Percentiles rank a stretch among this genome's conserved stretches.
Evolutionary conservation across 2,888 invertebrate genomes (phyloP).

Genomic region (Crematogaster levior): DNA sequence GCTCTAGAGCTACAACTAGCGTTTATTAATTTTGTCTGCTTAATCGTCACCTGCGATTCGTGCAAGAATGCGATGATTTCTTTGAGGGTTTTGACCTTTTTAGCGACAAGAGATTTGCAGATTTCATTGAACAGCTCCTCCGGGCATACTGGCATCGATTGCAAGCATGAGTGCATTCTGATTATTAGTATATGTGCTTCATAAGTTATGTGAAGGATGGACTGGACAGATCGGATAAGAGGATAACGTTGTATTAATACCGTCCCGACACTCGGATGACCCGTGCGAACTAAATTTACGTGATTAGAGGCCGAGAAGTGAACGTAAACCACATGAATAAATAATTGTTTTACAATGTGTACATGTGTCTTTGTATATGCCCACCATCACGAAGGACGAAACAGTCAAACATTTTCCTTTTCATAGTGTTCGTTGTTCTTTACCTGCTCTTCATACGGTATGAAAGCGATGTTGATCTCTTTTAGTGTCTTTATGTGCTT

Average conservation of each 20-base stretch:
- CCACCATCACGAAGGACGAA: slow-evolving; percentile 70
- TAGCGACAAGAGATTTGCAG: slow-evolving; percentile 97
- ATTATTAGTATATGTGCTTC: slow-evolving; percentile 76
- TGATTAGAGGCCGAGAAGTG: slow-evolving; percentile 46
- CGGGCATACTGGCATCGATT: slow-evolving; percentile 91
- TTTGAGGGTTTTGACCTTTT: slow-evolving; percentile 98
- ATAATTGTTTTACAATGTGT: slow-evolving; percentile 7
- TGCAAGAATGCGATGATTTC: slow-evolving; percentile 99
- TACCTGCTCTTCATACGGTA: slow-evolving; percentile 97
- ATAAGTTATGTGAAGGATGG: slow-evolving; percentile 55
- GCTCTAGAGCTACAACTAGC: slow-evolving; percentile 55
- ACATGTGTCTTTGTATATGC: slow-evolving; percentile 23
- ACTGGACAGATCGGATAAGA: slow-evolving; percentile 33
- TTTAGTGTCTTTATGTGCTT: slow-evolving; percentile 95
- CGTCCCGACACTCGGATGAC: slow-evolving; percentile 44
- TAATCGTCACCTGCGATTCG: slow-evolving; percentile 94
- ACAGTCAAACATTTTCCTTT: slow-evolving; percentile 60
- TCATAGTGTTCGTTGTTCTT: slow-evolving; percentile 76
- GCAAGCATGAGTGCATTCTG: slow-evolving; percentile 81
- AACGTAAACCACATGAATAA: slow-evolving; percentile 43
- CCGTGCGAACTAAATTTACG: slow-evolving; percentile 48
- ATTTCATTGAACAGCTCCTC: slow-evolving; percentile 99
- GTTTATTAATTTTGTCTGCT: slow-evolving; percentile 58
- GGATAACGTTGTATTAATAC: slow-evolving; percentile 45
- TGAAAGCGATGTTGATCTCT: slow-evolving; percentile 98